Conservation (phyloP, 2,797 vertebrate genomes). For the Chanos chanos region DNA sequence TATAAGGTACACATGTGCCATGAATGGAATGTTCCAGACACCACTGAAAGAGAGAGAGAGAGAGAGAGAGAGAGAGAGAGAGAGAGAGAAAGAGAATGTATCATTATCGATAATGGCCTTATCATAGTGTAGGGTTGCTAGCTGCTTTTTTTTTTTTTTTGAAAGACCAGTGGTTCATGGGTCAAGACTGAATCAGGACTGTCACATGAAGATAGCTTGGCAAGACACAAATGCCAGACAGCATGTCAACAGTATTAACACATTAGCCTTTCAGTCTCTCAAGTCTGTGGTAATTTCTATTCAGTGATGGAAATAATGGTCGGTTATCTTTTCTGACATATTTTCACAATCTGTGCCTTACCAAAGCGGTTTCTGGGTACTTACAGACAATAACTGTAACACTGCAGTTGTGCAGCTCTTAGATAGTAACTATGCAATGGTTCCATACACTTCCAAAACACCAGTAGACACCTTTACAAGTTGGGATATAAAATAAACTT, state of each 20-base stretch:
- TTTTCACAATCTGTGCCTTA: too few species aligned
- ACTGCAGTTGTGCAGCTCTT: background rate
- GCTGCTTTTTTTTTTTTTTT: background rate
- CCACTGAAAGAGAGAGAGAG: constrained; percentile 68
- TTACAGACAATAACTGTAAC: background rate
- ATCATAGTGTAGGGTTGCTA: background rate
- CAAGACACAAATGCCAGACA: too few species aligned
- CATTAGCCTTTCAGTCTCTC: too few species aligned
- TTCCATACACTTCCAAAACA: background rate
- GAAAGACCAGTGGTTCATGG: too few species aligned
- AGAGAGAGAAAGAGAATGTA: background rate
- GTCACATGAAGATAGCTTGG: too few species aligned
- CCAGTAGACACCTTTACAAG: background rate
- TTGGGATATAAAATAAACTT: background rate
- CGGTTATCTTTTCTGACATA: too few species aligned
- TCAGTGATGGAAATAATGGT: too few species aligned
- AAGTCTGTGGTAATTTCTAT: too few species aligned
- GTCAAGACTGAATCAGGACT: too few species aligned
- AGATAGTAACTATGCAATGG: background rate
- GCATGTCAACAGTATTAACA: too few species aligned
- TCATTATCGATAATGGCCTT: too few species aligned
- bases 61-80: background rate
- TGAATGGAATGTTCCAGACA: constrained; percentile 95
- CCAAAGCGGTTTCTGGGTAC: too few species aligned
- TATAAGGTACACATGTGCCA: constrained; percentile 93